These are phyloP conservation scores for Prosopocoilus inquinatus DNA, from an alignment of 2,888 invertebrate genomes.

Conservation along the genomic window DNA sequence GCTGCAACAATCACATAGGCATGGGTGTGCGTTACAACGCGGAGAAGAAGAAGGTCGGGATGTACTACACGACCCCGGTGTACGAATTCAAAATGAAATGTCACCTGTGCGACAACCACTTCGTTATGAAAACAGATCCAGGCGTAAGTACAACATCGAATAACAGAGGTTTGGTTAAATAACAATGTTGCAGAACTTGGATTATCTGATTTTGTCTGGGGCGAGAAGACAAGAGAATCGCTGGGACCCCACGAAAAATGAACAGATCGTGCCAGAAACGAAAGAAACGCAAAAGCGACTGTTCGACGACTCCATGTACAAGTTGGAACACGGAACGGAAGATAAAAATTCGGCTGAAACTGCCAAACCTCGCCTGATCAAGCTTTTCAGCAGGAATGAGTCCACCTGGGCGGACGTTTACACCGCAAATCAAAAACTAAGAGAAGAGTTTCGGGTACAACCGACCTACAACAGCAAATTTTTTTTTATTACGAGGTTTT, in stretches of 20 bases:
- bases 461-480: constrained; percentile 9
- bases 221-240: constrained; percentile 95
- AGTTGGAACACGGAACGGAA: constrained; percentile 86
- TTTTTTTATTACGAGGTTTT: neutral
- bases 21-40: constrained; percentile 99
- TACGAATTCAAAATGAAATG: constrained; percentile 99
- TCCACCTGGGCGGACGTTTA: constrained; percentile 90
- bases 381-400: constrained; percentile 76
- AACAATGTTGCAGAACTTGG: constrained; percentile 79
- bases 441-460: constrained; percentile 84
- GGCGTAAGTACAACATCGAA: constrained; percentile 61
- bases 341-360: constrained; percentile 71
- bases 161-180: constrained; percentile 4
- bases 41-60: constrained; percentile 90
- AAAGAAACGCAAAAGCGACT: constrained; percentile 86
- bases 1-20: constrained; percentile 96
- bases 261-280: constrained; percentile 88
- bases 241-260: constrained; percentile 97
- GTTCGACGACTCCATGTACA: constrained; percentile 97
- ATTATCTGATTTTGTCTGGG: constrained; percentile 93
- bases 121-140: constrained; percentile 98
- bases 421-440: constrained; percentile 79
- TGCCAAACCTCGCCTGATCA: constrained; percentile 70
- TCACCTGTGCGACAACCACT: constrained; percentile 95
- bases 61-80: constrained; percentile 97